Base-by-base conservation (phyloP, 2,113 vertebrate genomes). In the Sakesphorus luctuosus region DNA sequence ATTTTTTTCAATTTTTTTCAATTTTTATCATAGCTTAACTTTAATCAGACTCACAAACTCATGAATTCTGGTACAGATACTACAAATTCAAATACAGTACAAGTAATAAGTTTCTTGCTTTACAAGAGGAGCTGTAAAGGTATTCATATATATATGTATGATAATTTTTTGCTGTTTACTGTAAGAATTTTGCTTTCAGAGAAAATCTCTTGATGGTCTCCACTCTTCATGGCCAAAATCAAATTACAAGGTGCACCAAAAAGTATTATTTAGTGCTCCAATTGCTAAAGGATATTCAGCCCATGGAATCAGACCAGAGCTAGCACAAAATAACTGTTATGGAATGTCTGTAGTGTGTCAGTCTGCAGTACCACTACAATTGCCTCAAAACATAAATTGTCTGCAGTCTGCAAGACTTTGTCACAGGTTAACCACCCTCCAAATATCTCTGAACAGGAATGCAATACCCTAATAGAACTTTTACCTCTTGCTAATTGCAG, bases 161-260 rank as follows among this genome's bases (percentile, higher is more conserved):
- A 7, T 36, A 4, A 1, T 12, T 66, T 24, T 36, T 55, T 65
- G 26, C 1, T 5, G 44, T 52, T 66, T 40, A 5, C 4, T 35
- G 9, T 53, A 38, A 81, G 26, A 90, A 87, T 18, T 84, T 2
- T 69, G 6, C 8, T 74, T 77, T 81, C 33, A 61, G 31, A 87
- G 19, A 56, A 69, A 77, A 69, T 49, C 5, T 12, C 2, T 69
- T 62, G 47, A 52, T 6, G 36, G 5, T 13, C 18, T 69, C 17
- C 8, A 25, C 9, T 73, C 0, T 0, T 68, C 33, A 29, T 56
- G 23, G 6, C 7, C 66, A 20, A 87, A 93, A 61, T n/a, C 1
- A 87, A 76, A 73, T 38, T 38, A 33, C n/a, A 90, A 66, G 8
- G 2, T 52, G 6, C 13, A 69, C 10, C 6, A 28, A 43, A 56